phyloP scores from a whole-genome alignment of 2,888 invertebrate genomes.

The Harmothoe impar region DNA sequence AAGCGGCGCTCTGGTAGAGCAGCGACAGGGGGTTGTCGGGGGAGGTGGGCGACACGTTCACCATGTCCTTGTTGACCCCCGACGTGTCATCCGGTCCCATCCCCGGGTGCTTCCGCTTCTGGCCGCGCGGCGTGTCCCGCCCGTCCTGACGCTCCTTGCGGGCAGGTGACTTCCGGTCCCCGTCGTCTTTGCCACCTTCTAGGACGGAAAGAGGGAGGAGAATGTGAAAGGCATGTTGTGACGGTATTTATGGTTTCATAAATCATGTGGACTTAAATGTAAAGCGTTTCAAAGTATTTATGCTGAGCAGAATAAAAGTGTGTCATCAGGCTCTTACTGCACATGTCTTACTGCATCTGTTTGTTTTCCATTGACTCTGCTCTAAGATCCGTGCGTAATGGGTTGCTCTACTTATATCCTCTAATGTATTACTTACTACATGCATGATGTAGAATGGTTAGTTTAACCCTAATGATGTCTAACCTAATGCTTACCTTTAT shows the following conservation, averaged over 20 bases:
- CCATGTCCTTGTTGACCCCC: constrained; percentile 54
- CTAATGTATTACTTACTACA: too few species aligned
- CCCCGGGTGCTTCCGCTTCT: constrained; percentile 60
- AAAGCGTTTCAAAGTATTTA: too few species aligned
- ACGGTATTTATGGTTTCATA: too few species aligned
- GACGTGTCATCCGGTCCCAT: constrained; percentile 26
- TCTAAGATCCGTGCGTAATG: too few species aligned
- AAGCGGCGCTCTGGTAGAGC: constrained; percentile 53
- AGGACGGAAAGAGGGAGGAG: background rate
- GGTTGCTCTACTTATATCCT: too few species aligned
- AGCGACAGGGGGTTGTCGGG: constrained; percentile 49
- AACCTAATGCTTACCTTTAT: constrained; percentile 65
- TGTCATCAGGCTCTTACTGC: too few species aligned
- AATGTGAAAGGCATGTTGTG: background rate
- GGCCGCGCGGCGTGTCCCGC: constrained; percentile 49
- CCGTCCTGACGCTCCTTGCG: constrained; percentile 19
- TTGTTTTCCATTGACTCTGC: too few species aligned
- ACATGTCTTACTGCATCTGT: too few species aligned
- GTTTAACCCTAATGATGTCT: too few species aligned
- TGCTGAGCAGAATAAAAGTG: too few species aligned
- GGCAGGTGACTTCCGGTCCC: constrained; percentile 61
- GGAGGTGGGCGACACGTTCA: constrained; percentile 34
- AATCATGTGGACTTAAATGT: too few species aligned
- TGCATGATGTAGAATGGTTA: too few species aligned
- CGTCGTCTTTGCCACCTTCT: constrained; percentile 62